Evolutionary conservation across 2,113 vertebrate species (phyloP).

Genomic region (Myotis davidii): DNA sequence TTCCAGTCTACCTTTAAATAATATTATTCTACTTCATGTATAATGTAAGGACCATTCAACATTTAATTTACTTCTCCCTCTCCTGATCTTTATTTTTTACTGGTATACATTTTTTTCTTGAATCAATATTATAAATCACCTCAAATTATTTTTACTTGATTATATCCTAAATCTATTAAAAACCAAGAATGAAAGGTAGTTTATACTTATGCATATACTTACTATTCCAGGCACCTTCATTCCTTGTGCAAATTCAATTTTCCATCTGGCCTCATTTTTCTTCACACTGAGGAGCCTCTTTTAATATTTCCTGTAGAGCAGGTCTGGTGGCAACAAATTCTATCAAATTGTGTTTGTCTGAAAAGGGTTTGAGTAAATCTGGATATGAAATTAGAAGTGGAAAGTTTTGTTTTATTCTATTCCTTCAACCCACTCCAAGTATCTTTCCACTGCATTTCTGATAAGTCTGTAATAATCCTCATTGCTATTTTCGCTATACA

Average conservation of each 20-base stretch:
- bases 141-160: neutral
- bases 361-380: neutral
- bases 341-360: neutral
- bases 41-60: neutral
- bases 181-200: neutral
- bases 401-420: neutral
- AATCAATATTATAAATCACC: neutral
- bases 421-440: neutral
- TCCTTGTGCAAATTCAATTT: conserved; percentile 9
- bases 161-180: neutral
- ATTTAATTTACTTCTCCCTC: neutral
- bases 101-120: neutral
- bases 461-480: neutral
- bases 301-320: neutral
- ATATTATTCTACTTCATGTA: neutral
- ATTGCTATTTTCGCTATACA: neutral
- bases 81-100: neutral
- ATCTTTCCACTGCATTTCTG: neutral
- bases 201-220: neutral
- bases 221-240: neutral
- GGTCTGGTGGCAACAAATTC: neutral
- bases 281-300: neutral
- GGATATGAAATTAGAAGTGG: neutral
- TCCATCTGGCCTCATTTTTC: neutral
- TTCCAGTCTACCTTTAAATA: neutral